phyloP scores from a whole-genome alignment of 2,113 vertebrate species.

The Onychostruthus taczanowskii region DNA sequence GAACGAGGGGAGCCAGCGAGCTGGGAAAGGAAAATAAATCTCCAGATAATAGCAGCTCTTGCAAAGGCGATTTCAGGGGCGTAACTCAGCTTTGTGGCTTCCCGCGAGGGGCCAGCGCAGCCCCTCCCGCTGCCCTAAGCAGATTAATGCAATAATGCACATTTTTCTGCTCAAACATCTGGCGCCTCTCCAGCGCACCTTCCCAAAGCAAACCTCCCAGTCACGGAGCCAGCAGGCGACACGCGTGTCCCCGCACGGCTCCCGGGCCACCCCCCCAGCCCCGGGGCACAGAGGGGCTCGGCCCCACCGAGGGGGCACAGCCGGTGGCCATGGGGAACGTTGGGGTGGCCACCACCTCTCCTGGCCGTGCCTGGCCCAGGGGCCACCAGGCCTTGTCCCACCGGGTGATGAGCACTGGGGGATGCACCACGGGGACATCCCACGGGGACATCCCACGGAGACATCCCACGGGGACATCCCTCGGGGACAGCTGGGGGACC shows the following conservation, averaged over 20 bases:
- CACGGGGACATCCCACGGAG: accelerated
- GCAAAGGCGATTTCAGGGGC: conserved; percentile 20
- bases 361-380: not conserved
- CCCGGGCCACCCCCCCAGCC: not conserved
- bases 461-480: not conserved
- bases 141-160: not conserved
- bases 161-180: not conserved
- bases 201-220: not conserved
- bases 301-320: accelerated
- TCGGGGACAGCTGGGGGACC: accelerated
- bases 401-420: accelerated
- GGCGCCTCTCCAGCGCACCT: not conserved
- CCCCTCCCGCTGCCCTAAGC: not conserved
- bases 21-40: conserved; percentile 40
- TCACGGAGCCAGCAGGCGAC: accelerated
- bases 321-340: accelerated
- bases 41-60: not conserved
- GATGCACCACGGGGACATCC: accelerated
- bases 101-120: not conserved
- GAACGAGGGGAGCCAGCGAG: not conserved
- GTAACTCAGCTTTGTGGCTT: not conserved
- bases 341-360: no score
- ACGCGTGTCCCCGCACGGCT: accelerated
- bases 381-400: not conserved
- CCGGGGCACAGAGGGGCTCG: accelerated